phyloP scores from a whole-genome alignment of 2,797 vertebrate genomes.

The Potorous gilbertii region DNA sequence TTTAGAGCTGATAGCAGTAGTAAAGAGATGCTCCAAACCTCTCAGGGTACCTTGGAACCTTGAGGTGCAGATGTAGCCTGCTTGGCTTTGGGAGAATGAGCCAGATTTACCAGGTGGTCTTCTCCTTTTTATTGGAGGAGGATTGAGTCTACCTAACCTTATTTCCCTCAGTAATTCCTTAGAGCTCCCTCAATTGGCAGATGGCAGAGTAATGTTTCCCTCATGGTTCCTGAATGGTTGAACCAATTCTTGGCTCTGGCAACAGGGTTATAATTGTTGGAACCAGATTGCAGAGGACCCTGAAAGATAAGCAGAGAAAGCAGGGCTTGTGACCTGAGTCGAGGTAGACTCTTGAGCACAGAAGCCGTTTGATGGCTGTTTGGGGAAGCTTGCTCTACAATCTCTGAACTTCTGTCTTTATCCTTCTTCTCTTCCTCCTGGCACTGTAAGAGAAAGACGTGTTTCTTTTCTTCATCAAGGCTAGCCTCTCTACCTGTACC shows the following conservation, averaged over 20 bases:
- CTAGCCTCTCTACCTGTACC: background rate
- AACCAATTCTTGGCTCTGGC: too few species aligned
- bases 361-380: too few species aligned
- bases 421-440: background rate
- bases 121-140: background rate
- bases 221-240: too few species aligned
- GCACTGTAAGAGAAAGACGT: background rate
- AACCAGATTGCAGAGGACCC: too few species aligned
- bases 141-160: background rate
- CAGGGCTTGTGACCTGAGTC: too few species aligned
- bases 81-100: background rate
- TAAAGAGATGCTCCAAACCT: background rate
- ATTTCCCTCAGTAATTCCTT: background rate
- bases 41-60: too few species aligned
- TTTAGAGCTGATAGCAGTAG: background rate
- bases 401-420: background rate
- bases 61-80: too few species aligned
- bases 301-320: too few species aligned
- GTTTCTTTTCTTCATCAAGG: background rate
- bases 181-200: background rate
- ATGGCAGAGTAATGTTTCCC: too few species aligned
- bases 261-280: too few species aligned
- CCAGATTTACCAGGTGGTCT: background rate
- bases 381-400: too few species aligned
- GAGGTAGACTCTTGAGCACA: too few species aligned